Percentiles rank a stretch among this genome's conserved stretches.
Conservation (phyloP, 2,797 vertebrate species). For the Diceros bicornis region DNA sequence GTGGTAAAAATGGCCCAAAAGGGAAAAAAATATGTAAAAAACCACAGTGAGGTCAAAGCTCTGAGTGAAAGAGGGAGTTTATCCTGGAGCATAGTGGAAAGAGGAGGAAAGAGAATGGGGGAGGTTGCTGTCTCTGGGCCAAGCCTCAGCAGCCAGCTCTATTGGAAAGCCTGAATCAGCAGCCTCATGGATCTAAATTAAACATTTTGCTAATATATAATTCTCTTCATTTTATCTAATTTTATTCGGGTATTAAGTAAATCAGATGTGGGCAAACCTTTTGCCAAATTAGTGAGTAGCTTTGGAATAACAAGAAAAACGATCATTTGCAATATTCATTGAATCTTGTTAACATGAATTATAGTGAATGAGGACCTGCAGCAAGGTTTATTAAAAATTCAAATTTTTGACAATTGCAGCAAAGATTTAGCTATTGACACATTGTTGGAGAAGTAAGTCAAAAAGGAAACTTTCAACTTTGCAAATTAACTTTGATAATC, state of each 20-base stretch:
- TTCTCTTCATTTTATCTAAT: constrained; percentile 81
- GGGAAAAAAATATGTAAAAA: constrained; percentile 19
- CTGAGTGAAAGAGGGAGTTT: constrained; percentile 28
- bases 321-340: constrained; percentile 69
- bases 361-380: constrained; percentile 63
- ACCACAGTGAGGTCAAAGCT: background rate
- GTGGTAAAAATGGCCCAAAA: background rate
- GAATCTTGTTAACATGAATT: constrained; percentile 75
- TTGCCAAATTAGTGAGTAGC: constrained; percentile 71
- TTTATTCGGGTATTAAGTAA: constrained; percentile 80
- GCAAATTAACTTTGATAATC: constrained; percentile 60
- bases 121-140: background rate
- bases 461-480: constrained; percentile 32
- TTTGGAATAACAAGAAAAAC: constrained; percentile 75
- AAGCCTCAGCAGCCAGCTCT: constrained; percentile 31
- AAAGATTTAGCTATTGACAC: constrained; percentile 52
- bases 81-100: constrained; percentile 63
- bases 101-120: background rate
- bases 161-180: constrained; percentile 60
- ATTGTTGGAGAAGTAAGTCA: constrained; percentile 48
- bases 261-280: constrained; percentile 80
- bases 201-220: constrained; percentile 79
- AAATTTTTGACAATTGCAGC: constrained; percentile 59
- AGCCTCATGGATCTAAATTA: constrained; percentile 70
- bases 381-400: constrained; percentile 73